Evolutionary conservation across 2,113 vertebrate species (phyloP).

Genomic region (Salvelinus sp.): DNA sequence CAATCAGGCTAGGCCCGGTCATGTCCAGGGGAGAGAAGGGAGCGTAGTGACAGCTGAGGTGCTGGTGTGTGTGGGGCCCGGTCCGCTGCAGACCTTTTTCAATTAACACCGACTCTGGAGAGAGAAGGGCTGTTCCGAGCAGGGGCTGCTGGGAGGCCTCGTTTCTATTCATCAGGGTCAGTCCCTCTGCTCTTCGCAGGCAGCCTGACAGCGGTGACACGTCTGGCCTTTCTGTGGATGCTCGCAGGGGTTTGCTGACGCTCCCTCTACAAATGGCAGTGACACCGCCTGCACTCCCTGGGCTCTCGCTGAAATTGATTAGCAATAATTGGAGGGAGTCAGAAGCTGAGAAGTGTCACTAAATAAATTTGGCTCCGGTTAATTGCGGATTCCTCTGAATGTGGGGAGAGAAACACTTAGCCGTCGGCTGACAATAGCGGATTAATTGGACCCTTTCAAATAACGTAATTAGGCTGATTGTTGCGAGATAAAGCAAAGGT

Average conservation of each 20-base stretch:
- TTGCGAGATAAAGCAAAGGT: slow-evolving; percentile 80
- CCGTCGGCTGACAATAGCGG: slow-evolving; percentile 81
- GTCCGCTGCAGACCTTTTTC: slow-evolving; percentile 24
- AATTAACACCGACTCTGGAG: slow-evolving; percentile 42
- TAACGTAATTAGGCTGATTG: slow-evolving; percentile 90
- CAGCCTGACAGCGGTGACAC: slow-evolving; percentile 39
- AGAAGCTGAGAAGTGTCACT: slow-evolving; percentile 79
- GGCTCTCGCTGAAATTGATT: slow-evolving; percentile 80
- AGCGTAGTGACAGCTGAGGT: slow-evolving; percentile 15
- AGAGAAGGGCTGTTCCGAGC: background rate
- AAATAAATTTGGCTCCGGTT: slow-evolving; percentile 86
- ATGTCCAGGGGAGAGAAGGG: slow-evolving; percentile 11
- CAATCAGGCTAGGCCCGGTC: background rate
- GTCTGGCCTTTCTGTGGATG: slow-evolving; percentile 62
- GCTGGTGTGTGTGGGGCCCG: slow-evolving; percentile 11
- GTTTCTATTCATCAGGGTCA: slow-evolving; percentile 32
- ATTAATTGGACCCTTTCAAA: slow-evolving; percentile 87
- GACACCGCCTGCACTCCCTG: slow-evolving; percentile 53
- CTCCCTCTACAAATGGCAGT: slow-evolving; percentile 61
- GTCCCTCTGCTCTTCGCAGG: slow-evolving; percentile 28
- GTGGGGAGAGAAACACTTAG: slow-evolving; percentile 83
- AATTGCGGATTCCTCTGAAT: slow-evolving; percentile 82
- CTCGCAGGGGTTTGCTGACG: slow-evolving; percentile 49
- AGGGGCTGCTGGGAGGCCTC: background rate
- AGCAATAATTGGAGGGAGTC: slow-evolving; percentile 83